A percentile compares a stretch with the other conserved stretches of the same genome.
Conservation (phyloP, 2,113 vertebrate genomes). For the Neoarius graeffei region DNA sequence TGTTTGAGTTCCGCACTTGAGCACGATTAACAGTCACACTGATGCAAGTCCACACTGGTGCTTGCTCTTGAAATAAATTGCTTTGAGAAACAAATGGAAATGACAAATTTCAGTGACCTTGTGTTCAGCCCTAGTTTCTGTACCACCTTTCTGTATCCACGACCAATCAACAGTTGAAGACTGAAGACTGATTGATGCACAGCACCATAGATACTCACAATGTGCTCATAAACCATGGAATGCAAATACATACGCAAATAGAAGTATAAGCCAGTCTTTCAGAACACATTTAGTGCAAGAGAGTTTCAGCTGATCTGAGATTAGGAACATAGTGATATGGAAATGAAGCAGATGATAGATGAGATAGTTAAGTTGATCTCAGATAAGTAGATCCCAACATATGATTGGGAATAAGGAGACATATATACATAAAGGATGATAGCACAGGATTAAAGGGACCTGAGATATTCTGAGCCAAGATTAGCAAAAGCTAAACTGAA, state of each 20-base stretch:
- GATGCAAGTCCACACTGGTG: not conserved
- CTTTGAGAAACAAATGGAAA: not conserved
- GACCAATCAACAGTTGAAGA: not conserved
- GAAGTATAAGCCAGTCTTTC: not conserved
- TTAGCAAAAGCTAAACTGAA: not conserved
- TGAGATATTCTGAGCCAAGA: not conserved
- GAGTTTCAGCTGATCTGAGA: not conserved
- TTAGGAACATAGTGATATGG: not conserved
- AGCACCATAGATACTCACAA: not conserved
- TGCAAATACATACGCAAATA: constrained; percentile 5
- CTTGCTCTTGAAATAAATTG: not conserved
- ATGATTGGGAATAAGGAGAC: not conserved
- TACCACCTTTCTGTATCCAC: not conserved
- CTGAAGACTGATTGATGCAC: not conserved
- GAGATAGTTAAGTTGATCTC: not conserved
- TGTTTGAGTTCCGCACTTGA: too few species aligned
- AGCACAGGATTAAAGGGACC: not conserved
- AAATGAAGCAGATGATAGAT: not conserved
- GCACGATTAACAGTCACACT: too few species aligned
- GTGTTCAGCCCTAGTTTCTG: too few species aligned
- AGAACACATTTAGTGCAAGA: not conserved
- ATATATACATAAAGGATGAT: not conserved
- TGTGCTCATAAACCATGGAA: not conserved
- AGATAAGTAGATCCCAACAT: not conserved
- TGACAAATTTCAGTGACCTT: too few species aligned